Evolutionary conservation across 2,797 vertebrate genomes (phyloP).

Genomic region (Eospalax fontanierii): DNA sequence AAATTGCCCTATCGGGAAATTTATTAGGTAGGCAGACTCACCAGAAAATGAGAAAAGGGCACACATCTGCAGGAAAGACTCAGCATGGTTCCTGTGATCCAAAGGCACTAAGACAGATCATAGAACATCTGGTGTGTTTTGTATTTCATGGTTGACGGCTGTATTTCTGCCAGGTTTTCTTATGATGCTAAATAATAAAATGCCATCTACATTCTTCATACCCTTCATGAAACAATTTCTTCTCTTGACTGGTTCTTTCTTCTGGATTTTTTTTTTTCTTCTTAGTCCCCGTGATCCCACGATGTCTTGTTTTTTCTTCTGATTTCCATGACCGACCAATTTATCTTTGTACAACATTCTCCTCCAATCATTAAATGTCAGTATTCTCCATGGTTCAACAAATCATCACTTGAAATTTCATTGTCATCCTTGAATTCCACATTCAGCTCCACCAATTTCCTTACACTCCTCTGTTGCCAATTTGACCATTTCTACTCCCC

Average conservation of each 20-base stretch:
- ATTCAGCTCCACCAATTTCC: neutral
- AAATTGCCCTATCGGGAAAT: constrained; percentile 56
- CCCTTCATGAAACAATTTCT: constrained; percentile 33
- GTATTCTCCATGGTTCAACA: neutral
- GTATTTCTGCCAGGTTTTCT: constrained; percentile 54
- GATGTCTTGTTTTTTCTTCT: neutral
- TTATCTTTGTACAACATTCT: constrained; percentile 13
- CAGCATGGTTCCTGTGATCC: neutral
- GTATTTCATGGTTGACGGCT: constrained; percentile 52
- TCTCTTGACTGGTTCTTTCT: neutral
- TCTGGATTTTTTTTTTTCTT: neutral
- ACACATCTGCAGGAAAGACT: constrained; percentile 46
- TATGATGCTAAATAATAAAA: constrained; percentile 68
- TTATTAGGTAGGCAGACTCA: constrained; percentile 43
- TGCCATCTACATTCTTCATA: constrained; percentile 24
- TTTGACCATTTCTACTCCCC: neutral
- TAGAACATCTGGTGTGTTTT: constrained; percentile 66
- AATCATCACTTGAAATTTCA: neutral
- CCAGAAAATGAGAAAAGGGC: constrained; percentile 35
- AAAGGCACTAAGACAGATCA: constrained; percentile 56
- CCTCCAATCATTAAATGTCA: neutral
- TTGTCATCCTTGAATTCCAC: neutral
- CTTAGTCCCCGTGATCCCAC: neutral
- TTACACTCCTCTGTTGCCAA: neutral
- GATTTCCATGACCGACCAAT: neutral